phyloP scores from a whole-genome alignment of 2,797 vertebrate species.

The Carcharodon carcharias region DNA sequence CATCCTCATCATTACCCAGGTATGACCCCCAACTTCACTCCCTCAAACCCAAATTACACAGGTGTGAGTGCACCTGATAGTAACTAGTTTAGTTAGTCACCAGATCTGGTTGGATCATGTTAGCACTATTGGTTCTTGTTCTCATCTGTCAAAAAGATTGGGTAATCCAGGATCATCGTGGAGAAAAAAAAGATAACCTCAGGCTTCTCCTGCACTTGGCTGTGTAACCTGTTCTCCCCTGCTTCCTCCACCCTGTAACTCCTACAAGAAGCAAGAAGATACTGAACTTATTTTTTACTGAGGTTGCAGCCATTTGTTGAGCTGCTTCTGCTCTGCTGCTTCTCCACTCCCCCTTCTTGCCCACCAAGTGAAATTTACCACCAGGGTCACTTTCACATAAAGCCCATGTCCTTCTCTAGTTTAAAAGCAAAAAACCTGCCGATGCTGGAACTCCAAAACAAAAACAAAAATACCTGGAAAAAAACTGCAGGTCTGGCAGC shows the following conservation, averaged over 20 bases:
- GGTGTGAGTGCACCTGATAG: background rate
- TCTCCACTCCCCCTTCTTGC: background rate
- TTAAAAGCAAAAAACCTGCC: background rate
- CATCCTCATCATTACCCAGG: background rate
- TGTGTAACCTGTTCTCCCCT: background rate
- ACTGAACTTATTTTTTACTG: background rate
- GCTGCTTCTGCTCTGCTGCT: background rate
- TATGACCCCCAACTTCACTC: background rate
- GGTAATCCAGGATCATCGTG: background rate
- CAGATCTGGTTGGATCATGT: background rate
- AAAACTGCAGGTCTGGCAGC: too few species aligned
- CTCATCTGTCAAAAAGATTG: background rate
- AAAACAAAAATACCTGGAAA: too few species aligned
- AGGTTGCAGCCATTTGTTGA: background rate
- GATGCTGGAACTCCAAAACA: too few species aligned
- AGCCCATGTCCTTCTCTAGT: background rate
- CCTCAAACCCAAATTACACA: background rate
- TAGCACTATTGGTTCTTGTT: background rate
- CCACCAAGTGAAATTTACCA: background rate
- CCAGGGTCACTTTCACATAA: background rate
- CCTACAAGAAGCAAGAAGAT: background rate
- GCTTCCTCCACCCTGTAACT: background rate
- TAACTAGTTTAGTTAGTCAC: background rate
- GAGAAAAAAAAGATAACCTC: background rate
- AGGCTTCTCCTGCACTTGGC: background rate